Evolutionary conservation across 2,113 vertebrate species (phyloP), one percentile per base, ranked within the genome.

Genomic region (Upupa epops): DNA sequence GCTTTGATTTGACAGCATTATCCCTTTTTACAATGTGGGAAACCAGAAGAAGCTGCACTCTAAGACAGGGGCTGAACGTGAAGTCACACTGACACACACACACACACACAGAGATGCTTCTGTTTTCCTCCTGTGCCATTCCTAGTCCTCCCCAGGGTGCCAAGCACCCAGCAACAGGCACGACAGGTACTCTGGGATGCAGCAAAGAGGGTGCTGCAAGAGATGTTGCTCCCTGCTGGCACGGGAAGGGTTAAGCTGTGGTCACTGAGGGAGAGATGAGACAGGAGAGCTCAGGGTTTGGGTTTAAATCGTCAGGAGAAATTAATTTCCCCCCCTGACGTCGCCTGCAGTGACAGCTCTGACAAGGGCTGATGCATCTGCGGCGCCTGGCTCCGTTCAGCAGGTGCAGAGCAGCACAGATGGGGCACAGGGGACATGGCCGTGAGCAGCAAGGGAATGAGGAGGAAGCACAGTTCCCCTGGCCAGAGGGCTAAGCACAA

Each of bases 1-100:
- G 90, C 93, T 95, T 90, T 78, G 83, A 83, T 73, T 93, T 63
- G 93, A 86, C 92, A 94, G 66, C 0, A n/a, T 87, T 58, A 92
- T 69, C 77, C 90, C 59, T 79, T 84, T 79, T 70, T 79, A 94
- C 86, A 89, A 60, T 8, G 77, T 68, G 84, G 66, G 89, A 48
- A 92, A 90, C 80, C 81, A 94, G 88, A 65, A 45, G 81, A 61
- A 78, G 17, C 61, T 32, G 52, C 71, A 56, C 24, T 9, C 26
- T 2, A 0, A 13, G 88, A 42, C 74, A 74, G 85, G 0, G 5
- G 48, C 37, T 7, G 63, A 64, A 72, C 24, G 22, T 6, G 40
- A 61, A 51, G 66, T 36, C 56, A 37, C 4, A 0, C n/a, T 13
- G 77, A 51, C 3, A 0, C 55, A 19, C 22, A 5, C 66, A 11